phyloP scores from a whole-genome alignment of 2,888 invertebrate genomes.

The Craniophora ligustri region DNA sequence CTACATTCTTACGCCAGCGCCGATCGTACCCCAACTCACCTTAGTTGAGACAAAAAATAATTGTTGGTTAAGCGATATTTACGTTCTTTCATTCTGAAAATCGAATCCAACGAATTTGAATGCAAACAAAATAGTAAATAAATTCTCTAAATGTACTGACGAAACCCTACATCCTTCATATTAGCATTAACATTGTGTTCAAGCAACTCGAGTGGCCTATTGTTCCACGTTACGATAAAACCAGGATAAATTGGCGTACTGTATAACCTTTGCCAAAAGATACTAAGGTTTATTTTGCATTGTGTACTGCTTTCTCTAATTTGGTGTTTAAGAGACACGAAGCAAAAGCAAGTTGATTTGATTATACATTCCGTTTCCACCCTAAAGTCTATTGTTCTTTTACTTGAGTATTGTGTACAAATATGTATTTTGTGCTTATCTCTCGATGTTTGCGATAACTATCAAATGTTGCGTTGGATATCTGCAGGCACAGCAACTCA shows the following conservation, averaged over 20 bases:
- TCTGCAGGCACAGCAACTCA: too few species aligned
- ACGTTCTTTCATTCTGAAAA: not conserved
- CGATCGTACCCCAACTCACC: too few species aligned
- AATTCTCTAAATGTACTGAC: slow-evolving; percentile 56
- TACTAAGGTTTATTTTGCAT: slow-evolving; percentile 46
- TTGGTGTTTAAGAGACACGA: slow-evolving; percentile 46
- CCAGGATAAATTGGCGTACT: slow-evolving; percentile 35
- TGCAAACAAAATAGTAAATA: slow-evolving; percentile 39
- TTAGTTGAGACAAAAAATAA: not conserved
- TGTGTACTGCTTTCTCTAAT: slow-evolving; percentile 6
- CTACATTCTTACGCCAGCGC: too few species aligned
- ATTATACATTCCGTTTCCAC: slow-evolving; percentile 73
- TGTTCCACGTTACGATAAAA: slow-evolving; percentile 66
- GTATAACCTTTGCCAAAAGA: slow-evolving; percentile 21
- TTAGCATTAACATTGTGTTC: slow-evolving; percentile 77
- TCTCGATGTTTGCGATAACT: not conserved
- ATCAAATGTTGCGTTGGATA: too few species aligned
- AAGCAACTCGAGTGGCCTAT: slow-evolving; percentile 71
- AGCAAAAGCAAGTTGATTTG: slow-evolving; percentile 75
- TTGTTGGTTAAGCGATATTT: too few species aligned
- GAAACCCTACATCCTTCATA: slow-evolving; percentile 68
- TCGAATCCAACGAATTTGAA: slow-evolving; percentile 2
- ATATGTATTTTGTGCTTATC: not conserved
- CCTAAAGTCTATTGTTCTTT: slow-evolving; percentile 66
- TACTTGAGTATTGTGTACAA: slow-evolving; percentile 32